Conservation (phyloP, 2,888 invertebrate genomes). For the Volucella inflata region DNA sequence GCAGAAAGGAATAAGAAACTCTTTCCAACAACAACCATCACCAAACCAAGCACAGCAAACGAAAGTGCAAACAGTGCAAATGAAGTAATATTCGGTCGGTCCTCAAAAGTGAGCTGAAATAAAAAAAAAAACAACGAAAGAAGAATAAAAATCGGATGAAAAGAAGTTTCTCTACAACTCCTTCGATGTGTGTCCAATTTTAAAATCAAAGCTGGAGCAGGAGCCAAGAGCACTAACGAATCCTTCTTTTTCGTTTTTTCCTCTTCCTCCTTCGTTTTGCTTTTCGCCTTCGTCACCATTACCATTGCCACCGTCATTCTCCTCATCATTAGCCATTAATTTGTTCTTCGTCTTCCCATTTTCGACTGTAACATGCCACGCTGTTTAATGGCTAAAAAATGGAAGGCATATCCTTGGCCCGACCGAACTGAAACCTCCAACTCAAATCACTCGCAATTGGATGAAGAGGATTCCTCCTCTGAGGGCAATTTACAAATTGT, state of each 20-base stretch:
- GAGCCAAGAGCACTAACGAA: conserved; percentile 71
- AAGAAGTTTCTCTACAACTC: conserved; percentile 11
- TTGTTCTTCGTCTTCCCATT: conserved; percentile 52
- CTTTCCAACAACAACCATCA: conserved; percentile 12
- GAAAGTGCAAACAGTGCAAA: conserved; percentile 61
- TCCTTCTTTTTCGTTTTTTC: conserved; percentile 70
- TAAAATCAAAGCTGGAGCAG: conserved; percentile 76
- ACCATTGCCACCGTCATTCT: background rate
- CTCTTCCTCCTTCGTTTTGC: conserved; percentile 60
- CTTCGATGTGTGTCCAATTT: conserved; percentile 77
- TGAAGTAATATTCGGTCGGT: conserved; percentile 72
- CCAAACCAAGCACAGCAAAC: conserved; percentile 52
- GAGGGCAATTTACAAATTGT: conserved; percentile 75
- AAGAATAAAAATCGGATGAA: conserved; percentile 5
- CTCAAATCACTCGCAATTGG: conserved; percentile 75
- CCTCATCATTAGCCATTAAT: conserved; percentile 50
- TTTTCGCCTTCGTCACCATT: conserved; percentile 52
- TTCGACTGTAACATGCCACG: conserved; percentile 90
- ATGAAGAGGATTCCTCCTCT: conserved; percentile 71
- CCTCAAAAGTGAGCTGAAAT: conserved; percentile 65
- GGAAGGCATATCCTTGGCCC: conserved; percentile 94
- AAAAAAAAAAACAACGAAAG: too few species aligned
- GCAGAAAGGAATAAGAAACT: conserved; percentile 66
- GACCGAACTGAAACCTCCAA: conserved; percentile 85
- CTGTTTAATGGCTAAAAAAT: conserved; percentile 98